These are phyloP conservation scores for Drosophila pseudoananassae DNA, from an alignment of 1,140 invertebrate species.

Conservation along the genomic window DNA sequence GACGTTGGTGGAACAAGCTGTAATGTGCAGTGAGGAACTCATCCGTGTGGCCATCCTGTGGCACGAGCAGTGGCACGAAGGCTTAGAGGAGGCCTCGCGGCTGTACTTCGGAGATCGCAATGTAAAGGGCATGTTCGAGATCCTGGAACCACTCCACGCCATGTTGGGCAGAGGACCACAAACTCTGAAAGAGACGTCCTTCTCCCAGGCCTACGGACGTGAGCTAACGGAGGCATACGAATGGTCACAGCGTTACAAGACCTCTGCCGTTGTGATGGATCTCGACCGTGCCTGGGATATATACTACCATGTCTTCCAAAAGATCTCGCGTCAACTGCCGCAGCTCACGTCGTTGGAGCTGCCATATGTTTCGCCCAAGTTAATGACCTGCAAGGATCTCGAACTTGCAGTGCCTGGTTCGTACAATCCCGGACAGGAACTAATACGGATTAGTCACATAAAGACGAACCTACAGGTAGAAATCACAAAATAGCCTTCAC, in stretches of 20 bases:
- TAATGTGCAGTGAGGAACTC: conserved; percentile 97
- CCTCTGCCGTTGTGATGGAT: conserved; percentile 93
- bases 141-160: conserved; percentile 96
- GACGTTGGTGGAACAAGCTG: conserved; percentile 95
- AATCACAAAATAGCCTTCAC: not conserved
- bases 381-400: conserved; percentile 94
- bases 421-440: conserved; percentile 92
- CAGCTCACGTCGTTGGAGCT: conserved; percentile 95
- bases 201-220: conserved; percentile 97
- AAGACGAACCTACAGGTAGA: conserved; percentile 88
- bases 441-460: conserved; percentile 93
- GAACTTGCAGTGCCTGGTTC: conserved; percentile 98
- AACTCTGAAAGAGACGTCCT: conserved; percentile 98
- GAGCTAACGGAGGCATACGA: conserved; percentile 97
- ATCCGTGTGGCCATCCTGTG: conserved; percentile 99
- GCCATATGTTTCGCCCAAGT: conserved; percentile 95
- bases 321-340: conserved; percentile 97
- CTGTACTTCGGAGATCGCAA: conserved; percentile 98
- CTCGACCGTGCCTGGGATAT: conserved; percentile 99
- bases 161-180: conserved; percentile 97
- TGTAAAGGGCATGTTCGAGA: conserved; percentile 97
- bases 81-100: conserved; percentile 97
- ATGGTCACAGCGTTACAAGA: conserved; percentile 95
- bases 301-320: conserved; percentile 98
- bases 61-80: conserved; percentile 99